Conservation (phyloP, 2,888 invertebrate genomes). For the Acrocyrtus sp. region DNA sequence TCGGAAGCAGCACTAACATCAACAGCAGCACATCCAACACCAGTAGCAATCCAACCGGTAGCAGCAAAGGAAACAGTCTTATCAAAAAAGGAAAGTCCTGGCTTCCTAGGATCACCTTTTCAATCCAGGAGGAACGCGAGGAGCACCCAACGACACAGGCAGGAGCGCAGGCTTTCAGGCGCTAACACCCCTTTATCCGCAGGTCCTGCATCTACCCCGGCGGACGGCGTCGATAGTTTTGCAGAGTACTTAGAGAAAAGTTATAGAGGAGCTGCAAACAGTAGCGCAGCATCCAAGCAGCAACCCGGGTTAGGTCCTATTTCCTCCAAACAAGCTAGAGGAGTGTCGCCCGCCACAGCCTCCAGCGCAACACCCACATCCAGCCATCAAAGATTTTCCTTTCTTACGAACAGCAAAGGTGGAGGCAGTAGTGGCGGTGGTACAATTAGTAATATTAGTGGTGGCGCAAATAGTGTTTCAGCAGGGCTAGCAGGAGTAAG, state of each 20-base stretch:
- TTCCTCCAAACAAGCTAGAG: slow-evolving; percentile 24
- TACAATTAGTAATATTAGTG: slow-evolving; percentile 17
- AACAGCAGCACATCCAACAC: slow-evolving; percentile 15
- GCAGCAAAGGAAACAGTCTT: slow-evolving; percentile 34
- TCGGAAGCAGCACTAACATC: slow-evolving; percentile 49
- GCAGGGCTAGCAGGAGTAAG: slow-evolving; percentile 52
- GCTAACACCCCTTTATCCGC: slow-evolving; percentile 7
- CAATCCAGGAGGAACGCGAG: slow-evolving; percentile 48
- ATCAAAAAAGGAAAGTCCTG: slow-evolving; percentile 47
- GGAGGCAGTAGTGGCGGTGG: slow-evolving; percentile 19
- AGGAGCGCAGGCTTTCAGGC: slow-evolving; percentile 18
- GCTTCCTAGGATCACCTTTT: slow-evolving; percentile 51
- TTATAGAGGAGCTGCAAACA: slow-evolving; percentile 30
- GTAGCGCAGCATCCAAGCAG: slow-evolving; percentile 23
- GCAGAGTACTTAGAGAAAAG: slow-evolving; percentile 29
- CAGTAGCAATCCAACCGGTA: slow-evolving; percentile 16
- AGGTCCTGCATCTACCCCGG: slow-evolving; percentile 27
- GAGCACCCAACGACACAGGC: slow-evolving; percentile 35
- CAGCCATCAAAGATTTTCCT: slow-evolving; percentile 38
- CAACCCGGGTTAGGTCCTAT: not conserved
- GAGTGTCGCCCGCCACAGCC: slow-evolving; percentile 23
- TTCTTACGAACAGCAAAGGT: slow-evolving; percentile 31
- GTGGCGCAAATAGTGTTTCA: slow-evolving; percentile 17
- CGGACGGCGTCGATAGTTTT: slow-evolving; percentile 25
- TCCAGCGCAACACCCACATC: slow-evolving; percentile 30